phyloP scores from a whole-genome alignment of 2,797 vertebrate species.

The Galago senegalensis region DNA sequence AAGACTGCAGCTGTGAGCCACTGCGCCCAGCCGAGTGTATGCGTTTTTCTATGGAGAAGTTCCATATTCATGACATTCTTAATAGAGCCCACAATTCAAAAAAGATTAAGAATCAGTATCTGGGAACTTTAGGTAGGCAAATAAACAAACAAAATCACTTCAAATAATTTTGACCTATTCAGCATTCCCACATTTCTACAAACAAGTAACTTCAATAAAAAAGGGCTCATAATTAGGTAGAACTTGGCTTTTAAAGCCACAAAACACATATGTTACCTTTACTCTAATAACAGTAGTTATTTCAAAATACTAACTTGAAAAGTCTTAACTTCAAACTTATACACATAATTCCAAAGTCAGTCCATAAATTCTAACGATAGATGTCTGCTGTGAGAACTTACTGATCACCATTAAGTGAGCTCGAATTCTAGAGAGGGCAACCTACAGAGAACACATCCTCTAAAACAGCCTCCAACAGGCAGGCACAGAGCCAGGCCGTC shows the following conservation, averaged over 20 bases:
- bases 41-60: constrained; percentile 9
- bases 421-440: constrained; percentile 30
- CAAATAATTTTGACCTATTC: constrained; percentile 27
- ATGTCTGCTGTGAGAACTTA: constrained; percentile 16
- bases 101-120: constrained; percentile 44
- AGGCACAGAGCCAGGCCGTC: not conserved
- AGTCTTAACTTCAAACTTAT: constrained; percentile 50
- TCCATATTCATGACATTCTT: not conserved
- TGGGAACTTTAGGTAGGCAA: not conserved
- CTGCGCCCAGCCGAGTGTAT: not conserved
- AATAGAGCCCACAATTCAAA: constrained; percentile 2
- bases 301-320: constrained; percentile 25
- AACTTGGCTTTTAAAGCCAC: constrained; percentile 48
- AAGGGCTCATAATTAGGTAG: constrained; percentile 3
- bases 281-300: not conserved
- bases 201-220: not conserved
- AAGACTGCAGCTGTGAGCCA: too few species aligned
- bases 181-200: not conserved
- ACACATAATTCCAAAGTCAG: not conserved
- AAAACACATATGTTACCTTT: constrained; percentile 23
- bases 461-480: not conserved
- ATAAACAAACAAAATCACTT: not conserved
- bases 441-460: not conserved
- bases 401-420: not conserved
- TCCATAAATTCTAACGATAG: not conserved